Evolutionary conservation across 2,797 vertebrate species (phyloP).

Genomic region (Picus viridis): DNA sequence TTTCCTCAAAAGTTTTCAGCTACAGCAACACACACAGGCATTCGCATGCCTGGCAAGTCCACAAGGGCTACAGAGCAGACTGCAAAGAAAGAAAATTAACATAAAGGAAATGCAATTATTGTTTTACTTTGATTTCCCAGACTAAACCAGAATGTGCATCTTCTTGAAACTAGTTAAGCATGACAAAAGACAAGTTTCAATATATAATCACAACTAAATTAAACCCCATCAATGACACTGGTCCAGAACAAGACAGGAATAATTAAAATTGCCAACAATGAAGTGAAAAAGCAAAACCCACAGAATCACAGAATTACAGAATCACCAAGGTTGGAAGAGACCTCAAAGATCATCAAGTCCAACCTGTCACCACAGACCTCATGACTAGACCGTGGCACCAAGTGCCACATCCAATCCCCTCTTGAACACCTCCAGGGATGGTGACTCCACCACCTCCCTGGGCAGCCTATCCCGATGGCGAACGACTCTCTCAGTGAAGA

Average conservation of each 20-base stretch:
- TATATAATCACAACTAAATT: neutral
- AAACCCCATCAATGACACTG: neutral
- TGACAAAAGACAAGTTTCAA: constrained; percentile 1
- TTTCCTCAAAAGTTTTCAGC: neutral
- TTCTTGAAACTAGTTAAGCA: neutral
- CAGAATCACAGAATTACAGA: too few relatives aligned
- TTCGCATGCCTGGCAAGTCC: neutral
- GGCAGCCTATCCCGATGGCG: too few relatives aligned
- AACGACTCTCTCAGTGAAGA: too few relatives aligned
- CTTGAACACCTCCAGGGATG: too few relatives aligned
- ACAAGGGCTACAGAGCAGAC: neutral
- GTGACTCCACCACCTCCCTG: too few relatives aligned
- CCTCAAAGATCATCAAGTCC: too few relatives aligned
- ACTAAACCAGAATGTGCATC: neutral
- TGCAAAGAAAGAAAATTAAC: neutral
- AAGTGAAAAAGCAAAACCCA: neutral
- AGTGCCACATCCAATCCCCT: too few relatives aligned
- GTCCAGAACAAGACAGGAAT: neutral
- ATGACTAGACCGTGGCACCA: too few relatives aligned
- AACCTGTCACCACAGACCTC: too few relatives aligned
- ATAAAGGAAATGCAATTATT: neutral
- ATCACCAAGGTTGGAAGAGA: too few relatives aligned
- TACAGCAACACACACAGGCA: neutral
- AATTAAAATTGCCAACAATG: neutral
- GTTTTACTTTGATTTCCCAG: neutral